phyloP scores from a whole-genome alignment of 2,888 invertebrate genomes.

The Tachina lurida region DNA sequence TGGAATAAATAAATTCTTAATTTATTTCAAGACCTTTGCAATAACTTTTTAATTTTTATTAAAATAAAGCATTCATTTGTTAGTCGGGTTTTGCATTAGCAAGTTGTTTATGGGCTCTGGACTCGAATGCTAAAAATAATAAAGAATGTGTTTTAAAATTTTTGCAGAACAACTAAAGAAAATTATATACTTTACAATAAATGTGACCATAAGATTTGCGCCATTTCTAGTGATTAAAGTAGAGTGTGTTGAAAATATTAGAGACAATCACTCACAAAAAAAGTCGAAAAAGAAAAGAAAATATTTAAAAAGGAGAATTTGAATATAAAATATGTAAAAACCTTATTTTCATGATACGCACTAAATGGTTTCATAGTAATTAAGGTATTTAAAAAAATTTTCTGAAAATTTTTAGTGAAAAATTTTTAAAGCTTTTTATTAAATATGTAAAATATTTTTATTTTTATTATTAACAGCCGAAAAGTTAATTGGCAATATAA shows the following conservation, averaged over 20 bases:
- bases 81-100: background rate
- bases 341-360: no score
- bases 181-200: slow-evolving; percentile 29
- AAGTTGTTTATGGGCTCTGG: background rate
- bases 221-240: slow-evolving; percentile 42
- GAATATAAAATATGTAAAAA: background rate
- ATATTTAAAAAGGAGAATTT: background rate
- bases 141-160: slow-evolving; percentile 54
- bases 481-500: background rate
- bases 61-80: background rate
- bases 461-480: background rate
- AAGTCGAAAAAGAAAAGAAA: background rate
- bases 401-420: no score
- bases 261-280: background rate
- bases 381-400: no score
- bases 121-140: background rate
- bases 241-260: slow-evolving; percentile 13
- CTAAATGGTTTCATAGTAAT: no score
- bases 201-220: slow-evolving; percentile 43
- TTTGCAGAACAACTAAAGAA: slow-evolving; percentile 38
- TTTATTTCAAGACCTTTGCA: background rate
- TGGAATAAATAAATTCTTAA: background rate
- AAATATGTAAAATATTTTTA: background rate
- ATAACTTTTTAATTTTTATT: background rate
- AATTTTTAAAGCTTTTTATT: background rate